Percentiles rank a stretch among this genome's conserved stretches.
Evolutionary conservation across 1,140 invertebrate species (phyloP).

Genomic region (Chionoecetes opilio): DNA sequence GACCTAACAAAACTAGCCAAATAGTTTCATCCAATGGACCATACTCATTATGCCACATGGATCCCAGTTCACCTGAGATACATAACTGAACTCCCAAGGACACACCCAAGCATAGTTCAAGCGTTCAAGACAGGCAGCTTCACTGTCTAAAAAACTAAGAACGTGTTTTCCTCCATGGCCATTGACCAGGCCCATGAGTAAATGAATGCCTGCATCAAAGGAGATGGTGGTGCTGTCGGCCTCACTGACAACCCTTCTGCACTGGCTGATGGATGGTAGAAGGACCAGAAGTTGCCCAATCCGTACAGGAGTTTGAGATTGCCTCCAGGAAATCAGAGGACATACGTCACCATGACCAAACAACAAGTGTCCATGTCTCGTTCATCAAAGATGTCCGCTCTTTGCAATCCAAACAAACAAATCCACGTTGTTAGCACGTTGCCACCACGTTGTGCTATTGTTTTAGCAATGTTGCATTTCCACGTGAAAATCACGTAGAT

Average conservation of each 20-base stretch:
- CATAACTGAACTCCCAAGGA: slow-evolving; percentile 13
- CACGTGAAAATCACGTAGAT: no score
- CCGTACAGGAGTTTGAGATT: background rate
- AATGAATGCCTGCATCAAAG: slow-evolving; percentile 63
- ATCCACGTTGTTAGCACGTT: no score
- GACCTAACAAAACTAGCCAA: slow-evolving; percentile 46
- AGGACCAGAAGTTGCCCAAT: slow-evolving; percentile 13
- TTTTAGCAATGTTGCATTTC: no score
- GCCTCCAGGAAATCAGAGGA: background rate
- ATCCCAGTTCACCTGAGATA: slow-evolving; percentile 51
- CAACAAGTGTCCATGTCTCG: slow-evolving; percentile 44
- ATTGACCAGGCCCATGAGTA: slow-evolving; percentile 64
- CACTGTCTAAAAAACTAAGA: slow-evolving; percentile 7
- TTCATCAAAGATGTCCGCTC: no score
- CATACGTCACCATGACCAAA: slow-evolving; percentile 65
- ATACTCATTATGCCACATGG: slow-evolving; percentile 54
- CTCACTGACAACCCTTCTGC: slow-evolving; percentile 48
- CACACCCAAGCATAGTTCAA: slow-evolving; percentile 20
- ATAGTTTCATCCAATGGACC: slow-evolving; percentile 22
- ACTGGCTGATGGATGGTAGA: slow-evolving; percentile 12
- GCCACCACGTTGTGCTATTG: no score
- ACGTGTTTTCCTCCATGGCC: background rate
- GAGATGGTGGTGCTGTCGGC: slow-evolving; percentile 45
- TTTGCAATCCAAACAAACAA: no score
- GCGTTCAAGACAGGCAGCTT: slow-evolving; percentile 10